phyloP scores from a whole-genome alignment of 2,888 invertebrate genomes.

The Nipponacmea schrenckii region DNA sequence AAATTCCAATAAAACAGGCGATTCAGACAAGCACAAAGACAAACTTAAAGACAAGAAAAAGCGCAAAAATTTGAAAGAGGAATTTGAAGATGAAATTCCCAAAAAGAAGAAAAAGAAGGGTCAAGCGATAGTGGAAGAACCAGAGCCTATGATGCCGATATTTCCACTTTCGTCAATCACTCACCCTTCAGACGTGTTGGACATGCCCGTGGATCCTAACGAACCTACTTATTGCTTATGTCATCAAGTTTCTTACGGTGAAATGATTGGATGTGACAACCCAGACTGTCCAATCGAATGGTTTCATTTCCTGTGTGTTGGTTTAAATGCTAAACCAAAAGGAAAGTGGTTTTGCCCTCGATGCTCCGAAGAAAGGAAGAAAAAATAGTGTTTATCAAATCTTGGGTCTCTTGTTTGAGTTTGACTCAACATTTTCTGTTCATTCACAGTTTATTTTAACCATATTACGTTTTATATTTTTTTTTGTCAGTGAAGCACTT shows the following conservation, averaged over 20 bases:
- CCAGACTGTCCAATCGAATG: constrained; percentile 71
- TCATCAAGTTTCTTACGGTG: constrained; percentile 92
- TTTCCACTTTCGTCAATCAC: constrained; percentile 59
- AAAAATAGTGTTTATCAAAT: constrained; percentile 52
- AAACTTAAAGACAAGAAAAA: constrained; percentile 63
- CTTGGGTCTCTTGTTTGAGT: no score
- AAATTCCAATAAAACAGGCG: constrained; percentile 74
- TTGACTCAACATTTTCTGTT: no score
- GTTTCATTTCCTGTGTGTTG: constrained; percentile 71
- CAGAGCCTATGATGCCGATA: constrained; percentile 29
- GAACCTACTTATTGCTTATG: constrained; percentile 98
- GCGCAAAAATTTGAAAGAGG: constrained; percentile 61
- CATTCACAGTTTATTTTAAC: no score
- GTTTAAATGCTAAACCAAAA: constrained; percentile 69
- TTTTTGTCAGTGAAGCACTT: no score
- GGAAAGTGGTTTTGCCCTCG: constrained; percentile 71
- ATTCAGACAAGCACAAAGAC: constrained; percentile 28
- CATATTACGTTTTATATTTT: no score
- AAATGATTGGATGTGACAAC: constrained; percentile 97
- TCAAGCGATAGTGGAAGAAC: constrained; percentile 27
- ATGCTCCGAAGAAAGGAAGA: constrained; percentile 70
- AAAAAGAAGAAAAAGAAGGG: constrained; percentile 65
- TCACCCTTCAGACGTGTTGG: constrained; percentile 74
- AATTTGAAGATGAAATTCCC: constrained; percentile 64
- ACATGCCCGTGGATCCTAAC: constrained; percentile 85